phyloP scores from a whole-genome alignment of 1,140 invertebrate genomes.

The Neuroterus valhalla region DNA sequence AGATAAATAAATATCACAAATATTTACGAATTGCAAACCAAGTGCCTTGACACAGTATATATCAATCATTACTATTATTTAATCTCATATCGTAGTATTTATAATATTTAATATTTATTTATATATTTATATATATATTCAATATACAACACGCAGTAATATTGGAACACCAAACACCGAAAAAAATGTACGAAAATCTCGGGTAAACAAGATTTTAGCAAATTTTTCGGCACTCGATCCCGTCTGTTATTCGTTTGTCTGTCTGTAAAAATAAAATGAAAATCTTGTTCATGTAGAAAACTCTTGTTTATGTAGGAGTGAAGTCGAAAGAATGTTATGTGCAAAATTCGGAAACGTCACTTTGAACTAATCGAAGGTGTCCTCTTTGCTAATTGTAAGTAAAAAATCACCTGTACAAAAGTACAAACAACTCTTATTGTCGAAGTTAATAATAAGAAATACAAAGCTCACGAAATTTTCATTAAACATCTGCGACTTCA shows the following conservation, averaged over 20 bases:
- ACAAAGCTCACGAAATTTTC: conserved; percentile 28
- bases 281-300: background rate
- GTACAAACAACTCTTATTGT: conserved; percentile 67
- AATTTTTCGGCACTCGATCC: conserved; percentile 44
- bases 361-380: conserved; percentile 37
- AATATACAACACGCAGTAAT: conserved; percentile 67
- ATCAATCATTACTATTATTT: conserved; percentile 63
- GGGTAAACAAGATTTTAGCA: conserved; percentile 31
- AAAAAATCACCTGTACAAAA: conserved; percentile 61
- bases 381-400: conserved; percentile 42
- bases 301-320: background rate
- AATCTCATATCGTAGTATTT: conserved; percentile 66
- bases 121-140: conserved; percentile 64
- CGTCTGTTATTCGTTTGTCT: conserved; percentile 14
- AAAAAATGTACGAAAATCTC: conserved; percentile 49
- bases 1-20: conserved; percentile 54
- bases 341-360: conserved; percentile 56
- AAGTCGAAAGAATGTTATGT: conserved; percentile 49
- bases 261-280: background rate
- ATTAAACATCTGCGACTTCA: conserved; percentile 1
- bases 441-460: conserved; percentile 58
- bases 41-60: conserved; percentile 67
- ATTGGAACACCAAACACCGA: conserved; percentile 46
- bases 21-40: conserved; percentile 65
- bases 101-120: conserved; percentile 59